phyloP scores from a whole-genome alignment of 2,888 invertebrate genomes.

The Rotaria sp. region DNA sequence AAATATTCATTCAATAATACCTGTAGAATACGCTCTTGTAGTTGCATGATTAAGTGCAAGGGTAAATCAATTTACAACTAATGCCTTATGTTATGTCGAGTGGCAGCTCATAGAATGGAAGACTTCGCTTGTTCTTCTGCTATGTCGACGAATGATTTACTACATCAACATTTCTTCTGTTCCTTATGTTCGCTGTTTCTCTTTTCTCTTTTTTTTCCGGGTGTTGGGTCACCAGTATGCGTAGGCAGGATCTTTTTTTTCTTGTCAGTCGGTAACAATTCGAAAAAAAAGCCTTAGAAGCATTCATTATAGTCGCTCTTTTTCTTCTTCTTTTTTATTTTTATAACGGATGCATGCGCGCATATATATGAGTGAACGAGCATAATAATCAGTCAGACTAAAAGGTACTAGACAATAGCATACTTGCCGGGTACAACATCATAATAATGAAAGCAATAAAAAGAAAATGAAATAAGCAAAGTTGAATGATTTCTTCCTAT shows the following conservation, averaged over 20 bases:
- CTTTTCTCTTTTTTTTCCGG: background rate
- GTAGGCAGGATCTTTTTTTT: background rate
- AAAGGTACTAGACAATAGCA: background rate
- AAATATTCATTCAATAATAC: background rate
- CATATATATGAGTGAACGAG: background rate
- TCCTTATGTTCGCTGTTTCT: background rate
- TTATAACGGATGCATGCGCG: background rate
- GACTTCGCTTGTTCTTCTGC: background rate
- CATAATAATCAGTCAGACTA: background rate
- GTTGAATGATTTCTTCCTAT: background rate
- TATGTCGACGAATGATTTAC: background rate
- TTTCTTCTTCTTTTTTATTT: background rate
- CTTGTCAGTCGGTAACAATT: background rate
- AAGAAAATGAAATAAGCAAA: background rate
- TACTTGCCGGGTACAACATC: background rate
- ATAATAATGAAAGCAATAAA: background rate
- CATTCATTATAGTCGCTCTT: background rate
- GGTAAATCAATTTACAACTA: background rate
- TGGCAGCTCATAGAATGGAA: background rate
- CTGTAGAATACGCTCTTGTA: slow-evolving; percentile 9
- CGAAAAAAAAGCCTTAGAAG: background rate
- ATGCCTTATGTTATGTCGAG: background rate
- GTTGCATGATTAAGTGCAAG: background rate
- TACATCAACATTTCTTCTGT: background rate
- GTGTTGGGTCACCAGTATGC: background rate